These are phyloP conservation scores for Stegodyphus mimosarum DNA, from an alignment of 1,140 invertebrate genomes.

Conservation along the genomic window DNA sequence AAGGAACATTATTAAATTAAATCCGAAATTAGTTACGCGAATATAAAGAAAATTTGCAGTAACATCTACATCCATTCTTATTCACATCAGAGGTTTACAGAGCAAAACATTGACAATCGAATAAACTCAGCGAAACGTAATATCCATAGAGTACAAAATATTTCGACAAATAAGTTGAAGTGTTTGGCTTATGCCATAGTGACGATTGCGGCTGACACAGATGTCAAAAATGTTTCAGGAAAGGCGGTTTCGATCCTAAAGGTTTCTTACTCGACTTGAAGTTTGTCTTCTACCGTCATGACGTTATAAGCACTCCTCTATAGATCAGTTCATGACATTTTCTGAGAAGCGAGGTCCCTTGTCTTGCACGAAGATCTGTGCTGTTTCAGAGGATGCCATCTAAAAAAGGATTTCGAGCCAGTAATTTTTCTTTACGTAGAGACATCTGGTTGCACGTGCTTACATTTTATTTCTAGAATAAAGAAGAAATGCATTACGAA, in stretches of 20 bases:
- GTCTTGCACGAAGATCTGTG: not conserved
- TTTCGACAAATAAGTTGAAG: conserved; percentile 49
- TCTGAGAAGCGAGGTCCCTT: not conserved
- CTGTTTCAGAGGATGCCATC: not conserved
- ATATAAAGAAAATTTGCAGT: no score
- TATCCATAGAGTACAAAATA: conserved; percentile 44
- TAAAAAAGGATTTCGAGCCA: not conserved
- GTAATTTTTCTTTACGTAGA: no score
- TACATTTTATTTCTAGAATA: no score
- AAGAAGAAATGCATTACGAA: no score
- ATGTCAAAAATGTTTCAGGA: conserved; percentile 52
- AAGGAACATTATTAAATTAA: no score
- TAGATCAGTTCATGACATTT: conserved; percentile 19
- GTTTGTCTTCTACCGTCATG: conserved; percentile 20
- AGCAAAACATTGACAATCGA: conserved; percentile 1
- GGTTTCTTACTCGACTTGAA: conserved; percentile 39
- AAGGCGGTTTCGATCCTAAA: conserved; percentile 31
- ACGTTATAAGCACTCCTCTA: conserved; percentile 20
- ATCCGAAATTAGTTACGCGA: no score
- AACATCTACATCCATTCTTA: no score
- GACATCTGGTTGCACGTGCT: no score
- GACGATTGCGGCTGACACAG: conserved; percentile 56
- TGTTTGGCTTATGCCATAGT: conserved; percentile 33
- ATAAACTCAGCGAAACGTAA: conserved; percentile 45
- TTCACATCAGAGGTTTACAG: no score